Conservation (phyloP, 2,113 vertebrate species). For the Phycodurus eques region DNA sequence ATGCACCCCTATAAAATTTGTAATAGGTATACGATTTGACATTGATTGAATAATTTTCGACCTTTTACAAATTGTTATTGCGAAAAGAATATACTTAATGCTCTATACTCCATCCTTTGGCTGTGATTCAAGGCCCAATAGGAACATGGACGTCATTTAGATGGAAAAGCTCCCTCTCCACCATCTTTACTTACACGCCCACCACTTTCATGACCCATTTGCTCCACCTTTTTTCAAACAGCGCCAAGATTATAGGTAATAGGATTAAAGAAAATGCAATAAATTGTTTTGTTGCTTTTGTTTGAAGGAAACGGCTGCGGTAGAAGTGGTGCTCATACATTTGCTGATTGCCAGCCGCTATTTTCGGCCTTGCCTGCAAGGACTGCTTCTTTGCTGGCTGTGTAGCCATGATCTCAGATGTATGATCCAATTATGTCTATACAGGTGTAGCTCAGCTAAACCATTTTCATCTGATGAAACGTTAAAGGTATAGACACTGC, state of each 20-base stretch:
- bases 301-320: background rate
- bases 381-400: background rate
- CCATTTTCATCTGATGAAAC: constrained; percentile 7
- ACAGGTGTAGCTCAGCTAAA: constrained; percentile 1
- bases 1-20: background rate
- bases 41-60: background rate
- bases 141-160: background rate
- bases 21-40: background rate
- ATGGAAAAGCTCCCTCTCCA: background rate
- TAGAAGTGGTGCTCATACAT: background rate
- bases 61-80: background rate
- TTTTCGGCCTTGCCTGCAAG: constrained; percentile 1
- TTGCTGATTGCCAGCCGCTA: constrained; percentile 8
- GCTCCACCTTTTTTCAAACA: background rate
- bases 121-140: constrained; percentile 8
- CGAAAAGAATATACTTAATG: background rate
- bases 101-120: background rate
- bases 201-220: background rate
- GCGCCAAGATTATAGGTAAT: constrained; percentile 3
- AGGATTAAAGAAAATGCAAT: background rate
- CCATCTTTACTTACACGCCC: background rate
- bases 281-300: constrained; percentile 8
- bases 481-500: background rate
- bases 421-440: constrained; percentile 7
- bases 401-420: background rate